Conservation (phyloP, 1,140 invertebrate species). For the Drosophila ficusphila region DNA sequence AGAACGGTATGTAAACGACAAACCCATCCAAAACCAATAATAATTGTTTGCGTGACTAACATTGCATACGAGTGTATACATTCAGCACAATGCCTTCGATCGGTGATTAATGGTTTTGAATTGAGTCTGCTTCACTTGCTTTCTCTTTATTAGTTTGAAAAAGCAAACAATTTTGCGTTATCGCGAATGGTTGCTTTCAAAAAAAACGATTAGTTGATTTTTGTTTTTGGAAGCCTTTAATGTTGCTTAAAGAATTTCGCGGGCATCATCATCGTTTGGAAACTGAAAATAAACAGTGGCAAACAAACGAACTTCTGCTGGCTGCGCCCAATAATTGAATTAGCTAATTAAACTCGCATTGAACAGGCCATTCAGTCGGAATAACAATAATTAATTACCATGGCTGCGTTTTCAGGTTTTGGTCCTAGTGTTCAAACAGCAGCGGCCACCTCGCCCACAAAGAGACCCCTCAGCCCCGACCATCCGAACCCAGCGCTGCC, state of each 20-base stretch:
- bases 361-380: constrained; percentile 5
- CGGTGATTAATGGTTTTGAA: background rate
- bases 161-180: background rate
- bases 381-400: constrained; percentile 28
- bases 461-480: constrained; percentile 86
- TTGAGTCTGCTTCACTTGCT: too few relatives aligned
- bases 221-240: background rate
- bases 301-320: background rate
- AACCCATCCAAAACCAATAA: background rate
- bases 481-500: constrained; percentile 87
- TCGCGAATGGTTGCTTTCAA: background rate
- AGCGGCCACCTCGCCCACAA: constrained; percentile 85
- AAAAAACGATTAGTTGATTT: background rate
- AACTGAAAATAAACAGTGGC: too few relatives aligned
- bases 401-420: constrained; percentile 84
- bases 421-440: constrained; percentile 84
- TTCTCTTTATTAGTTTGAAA: background rate
- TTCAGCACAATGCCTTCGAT: background rate
- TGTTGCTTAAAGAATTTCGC: too few relatives aligned
- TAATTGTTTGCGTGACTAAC: background rate
- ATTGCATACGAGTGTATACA: too few relatives aligned
- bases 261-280: too few relatives aligned
- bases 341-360: constrained; percentile 2
- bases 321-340: constrained; percentile 7
- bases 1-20: constrained; percentile 86